These are phyloP conservation scores for Megaceryle maxima DNA, from an alignment of 2,113 vertebrate species.

Conservation along the genomic window DNA sequence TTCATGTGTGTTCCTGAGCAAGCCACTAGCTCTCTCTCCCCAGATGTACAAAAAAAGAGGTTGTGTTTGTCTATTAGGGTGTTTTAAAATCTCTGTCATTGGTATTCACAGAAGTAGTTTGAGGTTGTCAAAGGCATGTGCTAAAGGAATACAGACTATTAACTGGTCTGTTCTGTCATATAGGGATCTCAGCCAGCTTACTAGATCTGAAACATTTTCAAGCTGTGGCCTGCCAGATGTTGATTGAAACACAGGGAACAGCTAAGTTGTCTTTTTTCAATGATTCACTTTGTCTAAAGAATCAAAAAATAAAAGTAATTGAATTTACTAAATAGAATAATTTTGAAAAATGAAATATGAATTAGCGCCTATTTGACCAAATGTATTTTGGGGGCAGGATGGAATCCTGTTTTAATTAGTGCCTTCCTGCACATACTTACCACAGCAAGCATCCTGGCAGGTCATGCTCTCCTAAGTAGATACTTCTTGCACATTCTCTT, in stretches of 20 bases:
- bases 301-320: background rate
- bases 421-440: background rate
- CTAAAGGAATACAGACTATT: background rate
- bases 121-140: background rate
- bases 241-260: background rate
- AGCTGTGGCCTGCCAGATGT: background rate
- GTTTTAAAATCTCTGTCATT: slow-evolving; percentile 21
- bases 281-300: background rate
- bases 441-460: background rate
- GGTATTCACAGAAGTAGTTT: background rate
- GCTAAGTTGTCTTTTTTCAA: background rate
- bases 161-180: background rate
- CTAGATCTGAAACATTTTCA: background rate
- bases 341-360: background rate
- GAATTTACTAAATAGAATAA: background rate
- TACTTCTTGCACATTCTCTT: background rate
- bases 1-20: background rate
- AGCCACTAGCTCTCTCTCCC: background rate
- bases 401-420: background rate
- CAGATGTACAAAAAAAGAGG: background rate
- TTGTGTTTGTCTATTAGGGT: background rate
- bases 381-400: background rate
- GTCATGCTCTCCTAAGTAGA: background rate
- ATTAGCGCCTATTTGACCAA: background rate
- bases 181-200: background rate